phyloP scores from a whole-genome alignment of 2,888 invertebrate species.

The Noctua fimbriata region DNA sequence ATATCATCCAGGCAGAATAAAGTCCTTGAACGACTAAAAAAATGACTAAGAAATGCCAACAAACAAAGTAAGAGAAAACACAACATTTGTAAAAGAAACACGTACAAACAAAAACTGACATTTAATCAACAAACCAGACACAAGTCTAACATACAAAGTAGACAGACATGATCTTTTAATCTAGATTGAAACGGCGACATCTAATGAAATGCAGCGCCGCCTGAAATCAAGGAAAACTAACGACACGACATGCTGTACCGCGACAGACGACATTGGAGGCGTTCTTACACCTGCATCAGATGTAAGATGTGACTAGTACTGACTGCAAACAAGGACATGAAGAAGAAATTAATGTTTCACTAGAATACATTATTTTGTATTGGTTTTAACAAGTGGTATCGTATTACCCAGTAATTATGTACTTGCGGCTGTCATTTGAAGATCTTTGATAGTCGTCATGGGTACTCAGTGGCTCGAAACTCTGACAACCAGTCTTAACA shows the following conservation, averaged over 20 bases:
- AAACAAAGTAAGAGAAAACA: constrained; percentile 5
- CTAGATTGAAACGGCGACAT: constrained; percentile 44
- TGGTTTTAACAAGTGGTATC: neutral
- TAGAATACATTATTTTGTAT: neutral
- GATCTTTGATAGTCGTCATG: neutral
- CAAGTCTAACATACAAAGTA: constrained; percentile 51
- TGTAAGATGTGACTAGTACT: constrained; percentile 60
- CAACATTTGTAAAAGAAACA: constrained; percentile 25
- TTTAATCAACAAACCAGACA: constrained; percentile 30
- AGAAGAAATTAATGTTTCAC: neutral
- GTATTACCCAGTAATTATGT: neutral
- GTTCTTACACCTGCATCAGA: constrained; percentile 69
- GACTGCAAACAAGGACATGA: constrained; percentile 52
- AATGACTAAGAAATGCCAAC: neutral
- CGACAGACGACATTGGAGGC: constrained; percentile 60
- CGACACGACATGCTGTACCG: constrained; percentile 57
- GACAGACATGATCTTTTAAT: constrained; percentile 49
- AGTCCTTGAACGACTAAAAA: neutral
- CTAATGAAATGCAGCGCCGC: constrained; percentile 57
- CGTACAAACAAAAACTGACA: constrained; percentile 34
- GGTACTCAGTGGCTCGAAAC: neutral
- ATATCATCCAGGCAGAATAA: neutral
- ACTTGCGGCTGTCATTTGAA: neutral
- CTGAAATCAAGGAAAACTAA: constrained; percentile 64
- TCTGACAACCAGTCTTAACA: neutral